phyloP scores from a whole-genome alignment of 53 echinoderm and acorn worm genomes.

The Hippasteria phrygiana region DNA sequence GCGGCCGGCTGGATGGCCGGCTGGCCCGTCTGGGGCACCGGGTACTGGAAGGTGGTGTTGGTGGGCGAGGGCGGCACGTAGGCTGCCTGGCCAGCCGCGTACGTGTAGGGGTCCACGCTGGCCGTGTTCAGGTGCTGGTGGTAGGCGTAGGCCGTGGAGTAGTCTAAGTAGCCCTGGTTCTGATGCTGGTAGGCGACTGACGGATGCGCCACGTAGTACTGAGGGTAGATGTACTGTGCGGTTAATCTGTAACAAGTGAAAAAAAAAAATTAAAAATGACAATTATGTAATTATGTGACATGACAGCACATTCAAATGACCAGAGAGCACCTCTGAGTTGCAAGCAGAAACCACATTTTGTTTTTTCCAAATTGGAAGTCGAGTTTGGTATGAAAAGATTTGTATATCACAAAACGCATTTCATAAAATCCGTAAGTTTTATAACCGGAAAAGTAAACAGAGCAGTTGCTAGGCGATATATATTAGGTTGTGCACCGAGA shows the following conservation, averaged over 20 bases:
- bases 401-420: too few species aligned
- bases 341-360: too few species aligned
- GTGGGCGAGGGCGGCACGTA: constrained; percentile 54
- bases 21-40: constrained; percentile 51
- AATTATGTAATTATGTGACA: not conserved
- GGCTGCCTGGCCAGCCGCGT: constrained; percentile 40
- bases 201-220: constrained; percentile 46
- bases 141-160: constrained; percentile 51
- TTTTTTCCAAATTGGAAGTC: too few species aligned
- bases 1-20: constrained; percentile 49
- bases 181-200: constrained; percentile 46
- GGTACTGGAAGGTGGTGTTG: constrained; percentile 58
- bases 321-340: too few species aligned
- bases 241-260: constrained; percentile 10
- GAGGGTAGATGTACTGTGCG: constrained; percentile 57
- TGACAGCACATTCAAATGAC: not conserved
- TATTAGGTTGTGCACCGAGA: too few species aligned
- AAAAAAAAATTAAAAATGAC: not conserved
- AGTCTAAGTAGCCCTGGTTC: constrained; percentile 45
- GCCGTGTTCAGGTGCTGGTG: constrained; percentile 61
- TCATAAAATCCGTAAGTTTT: too few species aligned
- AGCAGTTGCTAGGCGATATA: too few species aligned
- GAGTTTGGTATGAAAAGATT: too few species aligned
- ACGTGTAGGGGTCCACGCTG: constrained; percentile 46
- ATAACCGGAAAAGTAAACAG: too few species aligned